Conservation (phyloP, 2,113 vertebrate species). For the Opisthocomus hoazin region DNA sequence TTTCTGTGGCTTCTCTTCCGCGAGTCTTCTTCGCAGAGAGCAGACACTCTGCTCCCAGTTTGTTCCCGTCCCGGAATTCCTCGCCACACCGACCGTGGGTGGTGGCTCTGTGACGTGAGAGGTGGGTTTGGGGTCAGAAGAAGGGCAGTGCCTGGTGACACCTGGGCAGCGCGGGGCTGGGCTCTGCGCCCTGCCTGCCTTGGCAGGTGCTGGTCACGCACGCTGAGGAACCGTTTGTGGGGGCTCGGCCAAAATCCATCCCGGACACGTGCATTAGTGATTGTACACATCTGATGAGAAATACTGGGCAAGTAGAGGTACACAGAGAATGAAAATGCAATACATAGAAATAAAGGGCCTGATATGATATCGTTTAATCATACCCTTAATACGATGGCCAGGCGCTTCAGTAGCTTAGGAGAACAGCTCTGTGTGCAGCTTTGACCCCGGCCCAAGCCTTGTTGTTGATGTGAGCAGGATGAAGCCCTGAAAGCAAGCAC, state of each 20-base stretch:
- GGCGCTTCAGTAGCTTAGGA: neutral
- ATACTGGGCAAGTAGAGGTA: too few species aligned
- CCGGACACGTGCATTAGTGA: rapidly evolving
- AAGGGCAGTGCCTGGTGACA: too few species aligned
- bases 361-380: neutral
- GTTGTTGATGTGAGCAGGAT: neutral
- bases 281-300: neutral
- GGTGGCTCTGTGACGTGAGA: rapidly evolving
- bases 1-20: neutral
- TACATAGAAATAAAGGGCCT: neutral
- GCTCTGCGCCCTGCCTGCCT: neutral
- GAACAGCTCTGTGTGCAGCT: neutral
- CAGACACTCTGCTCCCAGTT: neutral
- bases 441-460: neutral
- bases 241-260: neutral
- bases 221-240: neutral
- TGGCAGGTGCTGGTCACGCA: rapidly evolving
- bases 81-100: rapidly evolving
- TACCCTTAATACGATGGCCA: too few species aligned
- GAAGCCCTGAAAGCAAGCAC: neutral
- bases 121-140: neutral
- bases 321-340: neutral
- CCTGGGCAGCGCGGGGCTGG: neutral
- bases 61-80: too few species aligned
- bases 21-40: neutral